phyloP scores from a whole-genome alignment of 2,888 invertebrate genomes.

The Creontiades dilutus region DNA sequence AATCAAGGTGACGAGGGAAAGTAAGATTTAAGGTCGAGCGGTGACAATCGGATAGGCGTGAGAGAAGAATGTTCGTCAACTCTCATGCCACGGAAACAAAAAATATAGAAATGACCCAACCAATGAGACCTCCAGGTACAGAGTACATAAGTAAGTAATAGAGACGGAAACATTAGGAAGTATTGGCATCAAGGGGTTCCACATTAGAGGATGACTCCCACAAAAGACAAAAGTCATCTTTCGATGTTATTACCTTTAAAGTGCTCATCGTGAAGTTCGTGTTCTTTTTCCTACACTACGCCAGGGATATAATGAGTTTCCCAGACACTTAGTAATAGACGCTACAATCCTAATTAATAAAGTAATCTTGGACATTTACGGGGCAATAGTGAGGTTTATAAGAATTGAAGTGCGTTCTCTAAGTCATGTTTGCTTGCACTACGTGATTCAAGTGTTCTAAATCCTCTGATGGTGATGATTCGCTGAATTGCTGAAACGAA shows the following conservation, averaged over 20 bases:
- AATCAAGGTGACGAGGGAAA: slow-evolving; percentile 25
- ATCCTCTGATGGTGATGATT: no score
- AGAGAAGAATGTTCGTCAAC: slow-evolving; percentile 31
- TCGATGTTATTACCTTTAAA: neutral
- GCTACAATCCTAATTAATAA: no score
- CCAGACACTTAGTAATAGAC: no score
- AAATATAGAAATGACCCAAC: slow-evolving; percentile 5
- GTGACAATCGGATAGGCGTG: slow-evolving; percentile 35
- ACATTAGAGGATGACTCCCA: slow-evolving; percentile 51
- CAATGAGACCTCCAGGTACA: slow-evolving; percentile 19
- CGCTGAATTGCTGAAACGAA: no score
- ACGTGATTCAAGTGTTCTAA: no score
- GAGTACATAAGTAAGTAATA: slow-evolving; percentile 42
- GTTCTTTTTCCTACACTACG: neutral
- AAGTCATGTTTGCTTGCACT: no score
- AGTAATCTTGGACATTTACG: no score
- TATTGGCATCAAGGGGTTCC: slow-evolving; percentile 35
- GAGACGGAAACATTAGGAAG: slow-evolving; percentile 19
- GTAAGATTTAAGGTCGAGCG: slow-evolving; percentile 2
- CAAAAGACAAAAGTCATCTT: neutral
- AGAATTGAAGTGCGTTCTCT: no score
- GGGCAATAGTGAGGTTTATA: no score
- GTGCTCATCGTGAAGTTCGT: neutral
- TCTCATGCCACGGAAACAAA: slow-evolving; percentile 13
- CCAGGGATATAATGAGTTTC: no score